Base-by-base conservation (phyloP, 2,797 vertebrate species). In the Amblyraja radiata region DNA sequence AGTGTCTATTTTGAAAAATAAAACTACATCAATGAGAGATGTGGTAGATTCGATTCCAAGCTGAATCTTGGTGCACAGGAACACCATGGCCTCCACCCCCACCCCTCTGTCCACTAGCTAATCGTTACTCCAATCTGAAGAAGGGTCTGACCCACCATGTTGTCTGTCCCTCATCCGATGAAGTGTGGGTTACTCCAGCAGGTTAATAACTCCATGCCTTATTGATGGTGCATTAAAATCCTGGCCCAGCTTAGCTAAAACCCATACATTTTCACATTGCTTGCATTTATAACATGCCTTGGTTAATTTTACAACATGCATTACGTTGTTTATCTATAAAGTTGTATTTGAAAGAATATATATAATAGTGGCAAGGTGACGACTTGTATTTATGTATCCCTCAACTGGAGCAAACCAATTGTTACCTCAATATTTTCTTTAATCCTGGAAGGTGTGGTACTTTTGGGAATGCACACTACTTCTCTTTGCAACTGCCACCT, bases 401-500 rank as follows among this genome's bases (percentile, higher is more conserved):
- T 65, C n/a, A 6, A 90, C 21, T 23, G 16, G 18, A 25, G 23
- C 18, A 58, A 25, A 11, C 6, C 18, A 81, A 71, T 6, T 63
- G 36, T 91, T 91, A 95, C 95, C 94, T 95, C 88, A 61, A 96
- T 63, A 95, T 97, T 97, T 94, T 97, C 93, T 94, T 96, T 94
- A 94, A 97, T 97, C 94, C 96, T 96, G 79, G 95, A 95, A 23
- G 95, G 94, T 0, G 96, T 97, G 93, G 97, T 94, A 1, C 97
- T 97, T 94, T 97, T 97, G 1, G 97, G 97, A 93, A 97, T 96
- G 25, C 96, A 96, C 86, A 94, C 93, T 0, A 97, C 94, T 6
- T 95, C 96, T 92, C 95, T 96, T 94, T 97, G 96, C 93, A 97
- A 92, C 1, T 97, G 95, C 96, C 97, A 97, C 94, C 97, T 97